phyloP scores from a whole-genome alignment of 2,797 vertebrate genomes.

The Gallinago nigripennis region DNA sequence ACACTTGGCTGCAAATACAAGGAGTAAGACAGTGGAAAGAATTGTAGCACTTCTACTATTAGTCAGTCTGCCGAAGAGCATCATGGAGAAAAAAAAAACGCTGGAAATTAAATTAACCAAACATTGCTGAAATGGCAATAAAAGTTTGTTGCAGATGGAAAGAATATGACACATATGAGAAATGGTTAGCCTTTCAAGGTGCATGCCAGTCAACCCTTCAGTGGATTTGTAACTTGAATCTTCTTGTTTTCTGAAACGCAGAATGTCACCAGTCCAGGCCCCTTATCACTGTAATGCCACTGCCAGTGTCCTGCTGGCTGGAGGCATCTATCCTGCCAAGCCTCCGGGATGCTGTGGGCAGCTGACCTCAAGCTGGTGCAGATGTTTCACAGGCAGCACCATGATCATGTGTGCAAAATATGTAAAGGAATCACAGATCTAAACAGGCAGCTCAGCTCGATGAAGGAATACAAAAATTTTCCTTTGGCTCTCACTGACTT shows the following conservation, averaged over 20 bases:
- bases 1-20: neutral
- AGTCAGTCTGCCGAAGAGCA: constrained; percentile 17
- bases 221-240: neutral
- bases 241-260: neutral
- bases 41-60: neutral
- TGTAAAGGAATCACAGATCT: neutral
- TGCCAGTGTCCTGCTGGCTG: neutral
- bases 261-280: rapidly evolving
- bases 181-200: neutral
- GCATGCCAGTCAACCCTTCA: neutral
- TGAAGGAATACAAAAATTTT: neutral
- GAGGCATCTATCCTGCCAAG: neutral
- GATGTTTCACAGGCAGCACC: neutral
- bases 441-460: neutral
- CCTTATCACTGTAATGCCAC: neutral
- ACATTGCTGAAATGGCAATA: constrained; percentile 5
- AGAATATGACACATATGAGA: neutral
- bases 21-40: constrained; percentile 1
- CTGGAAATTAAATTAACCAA: constrained; percentile 18
- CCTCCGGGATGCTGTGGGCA: neutral
- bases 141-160: constrained; percentile 15
- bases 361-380: neutral
- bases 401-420: neutral
- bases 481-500: neutral
- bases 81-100: neutral